A percentile compares a stretch with the other conserved stretches of the same genome.
These are phyloP conservation scores for Byasa hedistus DNA, from an alignment of 2,888 invertebrate genomes.

Conservation along the genomic window DNA sequence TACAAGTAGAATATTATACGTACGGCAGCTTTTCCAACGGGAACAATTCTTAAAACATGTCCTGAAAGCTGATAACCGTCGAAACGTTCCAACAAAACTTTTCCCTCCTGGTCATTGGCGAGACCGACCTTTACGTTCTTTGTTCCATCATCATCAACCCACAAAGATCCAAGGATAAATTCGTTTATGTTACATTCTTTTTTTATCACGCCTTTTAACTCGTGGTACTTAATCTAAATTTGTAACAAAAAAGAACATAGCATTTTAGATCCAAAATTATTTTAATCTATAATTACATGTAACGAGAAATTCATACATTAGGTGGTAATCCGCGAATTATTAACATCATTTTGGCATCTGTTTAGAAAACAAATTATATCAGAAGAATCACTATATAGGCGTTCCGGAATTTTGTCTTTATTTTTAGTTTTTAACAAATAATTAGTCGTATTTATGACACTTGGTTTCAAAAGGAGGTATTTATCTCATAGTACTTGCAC, in stretches of 20 bases:
- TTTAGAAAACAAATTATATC: conserved; percentile 1
- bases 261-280: background rate
- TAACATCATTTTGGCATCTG: conserved; percentile 61
- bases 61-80: conserved; percentile 57
- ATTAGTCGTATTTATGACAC: too few species aligned
- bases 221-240: conserved; percentile 61
- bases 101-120: conserved; percentile 56
- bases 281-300: background rate
- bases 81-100: conserved; percentile 56
- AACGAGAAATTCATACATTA: conserved; percentile 46
- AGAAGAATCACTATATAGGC: background rate
- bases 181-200: conserved; percentile 60
- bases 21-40: conserved; percentile 51
- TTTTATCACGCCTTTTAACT: conserved; percentile 58
- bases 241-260: background rate
- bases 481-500: too few species aligned
- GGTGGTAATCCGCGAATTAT: conserved; percentile 63
- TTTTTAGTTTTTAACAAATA: too few species aligned
- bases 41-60: conserved; percentile 50
- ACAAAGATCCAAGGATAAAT: conserved; percentile 62
- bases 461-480: too few species aligned
- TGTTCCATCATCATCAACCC: conserved; percentile 47
- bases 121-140: conserved; percentile 66
- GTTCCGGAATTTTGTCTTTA: too few species aligned
- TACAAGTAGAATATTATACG: conserved; percentile 30